phyloP scores from a whole-genome alignment of 2,113 vertebrate genomes.

The Heterocephalus glaber region DNA sequence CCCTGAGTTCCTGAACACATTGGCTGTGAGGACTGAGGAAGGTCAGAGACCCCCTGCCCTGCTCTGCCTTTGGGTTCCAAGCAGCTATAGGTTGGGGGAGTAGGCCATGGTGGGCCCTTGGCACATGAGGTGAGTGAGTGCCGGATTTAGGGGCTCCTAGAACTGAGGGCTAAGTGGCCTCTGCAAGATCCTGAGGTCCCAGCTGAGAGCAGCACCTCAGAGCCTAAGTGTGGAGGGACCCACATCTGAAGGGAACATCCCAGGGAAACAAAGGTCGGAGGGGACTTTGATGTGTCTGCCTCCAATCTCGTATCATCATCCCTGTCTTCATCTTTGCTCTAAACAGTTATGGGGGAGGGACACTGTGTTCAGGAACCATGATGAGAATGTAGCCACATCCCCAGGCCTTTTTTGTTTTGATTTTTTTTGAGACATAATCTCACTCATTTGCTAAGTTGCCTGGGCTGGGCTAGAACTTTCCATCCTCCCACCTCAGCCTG shows the following conservation, averaged over 20 bases:
- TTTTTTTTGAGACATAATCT: neutral
- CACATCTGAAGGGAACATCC: neutral
- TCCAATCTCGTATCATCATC: fast-evolving
- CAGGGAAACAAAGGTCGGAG: fast-evolving
- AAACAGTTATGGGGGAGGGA: fast-evolving
- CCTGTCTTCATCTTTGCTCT: neutral
- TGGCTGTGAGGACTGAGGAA: neutral
- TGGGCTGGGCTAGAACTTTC: neutral
- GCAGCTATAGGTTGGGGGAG: neutral
- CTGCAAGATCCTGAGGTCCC: neutral
- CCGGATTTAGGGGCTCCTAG: neutral
- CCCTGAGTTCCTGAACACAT: neutral
- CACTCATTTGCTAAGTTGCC: neutral
- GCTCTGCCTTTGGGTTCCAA: neutral
- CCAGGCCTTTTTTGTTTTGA: neutral
- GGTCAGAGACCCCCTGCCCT: fast-evolving
- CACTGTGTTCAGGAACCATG: fast-evolving
- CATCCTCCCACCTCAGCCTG: neutral
- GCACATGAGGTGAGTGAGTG: neutral
- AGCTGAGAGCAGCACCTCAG: neutral
- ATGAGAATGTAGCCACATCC: neutral
- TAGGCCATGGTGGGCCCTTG: neutral
- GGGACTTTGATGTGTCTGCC: neutral
- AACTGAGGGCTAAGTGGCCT: neutral
- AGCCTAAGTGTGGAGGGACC: neutral